Conservation (phyloP, 2,888 invertebrate genomes). For the Spicauda simplicius region DNA sequence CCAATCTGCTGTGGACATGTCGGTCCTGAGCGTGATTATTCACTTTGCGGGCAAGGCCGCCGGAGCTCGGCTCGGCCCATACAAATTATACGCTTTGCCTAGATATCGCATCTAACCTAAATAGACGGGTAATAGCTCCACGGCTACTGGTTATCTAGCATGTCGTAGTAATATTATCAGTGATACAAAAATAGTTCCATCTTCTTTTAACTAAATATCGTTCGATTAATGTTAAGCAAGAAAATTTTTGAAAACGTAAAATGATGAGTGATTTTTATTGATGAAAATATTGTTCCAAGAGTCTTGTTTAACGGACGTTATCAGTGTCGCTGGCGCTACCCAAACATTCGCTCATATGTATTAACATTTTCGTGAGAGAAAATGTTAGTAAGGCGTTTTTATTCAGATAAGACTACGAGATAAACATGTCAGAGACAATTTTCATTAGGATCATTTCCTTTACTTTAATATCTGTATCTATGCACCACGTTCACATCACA, state of each 20-base stretch:
- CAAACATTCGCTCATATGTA: slow-evolving; percentile 38
- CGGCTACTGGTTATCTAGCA: neutral
- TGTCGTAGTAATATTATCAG: neutral
- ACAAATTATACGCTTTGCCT: slow-evolving; percentile 57
- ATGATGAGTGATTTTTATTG: neutral
- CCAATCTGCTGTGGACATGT: slow-evolving; percentile 67
- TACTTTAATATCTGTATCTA: too few species aligned
- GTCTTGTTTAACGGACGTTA: slow-evolving; percentile 39
- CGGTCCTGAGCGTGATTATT: slow-evolving; percentile 74
- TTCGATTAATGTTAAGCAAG: neutral
- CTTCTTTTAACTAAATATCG: neutral
- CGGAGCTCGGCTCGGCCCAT: slow-evolving; percentile 46
- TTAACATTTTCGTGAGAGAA: neutral
- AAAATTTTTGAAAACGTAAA: neutral
- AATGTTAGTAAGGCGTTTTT: neutral
- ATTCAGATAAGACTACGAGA: neutral
- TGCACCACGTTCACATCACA: too few species aligned
- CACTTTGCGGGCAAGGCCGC: slow-evolving; percentile 73
- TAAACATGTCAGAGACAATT: neutral
- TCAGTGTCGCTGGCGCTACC: slow-evolving; percentile 45
- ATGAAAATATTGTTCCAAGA: slow-evolving; percentile 26
- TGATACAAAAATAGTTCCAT: neutral
- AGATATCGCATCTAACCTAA: slow-evolving; percentile 30
- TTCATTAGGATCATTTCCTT: neutral
- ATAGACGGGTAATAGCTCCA: slow-evolving; percentile 7